These are phyloP conservation scores for Andrena praecox DNA, from an alignment of 2,888 invertebrate genomes.

Conservation along the genomic window DNA sequence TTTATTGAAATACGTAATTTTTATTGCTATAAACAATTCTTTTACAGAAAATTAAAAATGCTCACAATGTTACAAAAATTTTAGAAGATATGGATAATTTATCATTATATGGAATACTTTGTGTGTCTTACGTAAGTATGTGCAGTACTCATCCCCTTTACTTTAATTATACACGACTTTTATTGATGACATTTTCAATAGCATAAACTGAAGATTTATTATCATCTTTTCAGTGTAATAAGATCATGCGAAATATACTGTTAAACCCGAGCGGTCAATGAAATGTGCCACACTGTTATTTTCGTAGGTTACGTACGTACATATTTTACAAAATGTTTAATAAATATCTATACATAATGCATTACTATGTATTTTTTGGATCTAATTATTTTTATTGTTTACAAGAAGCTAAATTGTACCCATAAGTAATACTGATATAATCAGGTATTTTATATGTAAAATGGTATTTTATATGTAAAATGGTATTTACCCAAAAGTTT, in stretches of 20 bases:
- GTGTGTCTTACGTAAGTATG: slow-evolving; percentile 71
- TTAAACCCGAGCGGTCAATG: not conserved
- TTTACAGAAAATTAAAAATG: slow-evolving; percentile 66
- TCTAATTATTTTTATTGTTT: not conserved
- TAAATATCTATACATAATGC: slow-evolving; percentile 1
- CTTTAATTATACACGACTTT: slow-evolving; percentile 3
- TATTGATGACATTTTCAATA: no score
- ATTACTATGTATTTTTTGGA: not conserved
- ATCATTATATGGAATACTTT: slow-evolving; percentile 72
- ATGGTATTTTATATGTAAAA: slow-evolving; percentile 1
- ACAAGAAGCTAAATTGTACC: not conserved
- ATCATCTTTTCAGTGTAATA: slow-evolving; percentile 66
- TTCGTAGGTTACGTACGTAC: not conserved
- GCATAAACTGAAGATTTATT: slow-evolving; percentile 15
- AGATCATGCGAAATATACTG: slow-evolving; percentile 54
- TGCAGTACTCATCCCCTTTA: not conserved
- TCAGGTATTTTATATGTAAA: slow-evolving; percentile 3
- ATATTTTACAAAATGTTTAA: slow-evolving; percentile 12
- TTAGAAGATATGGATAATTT: slow-evolving; percentile 67
- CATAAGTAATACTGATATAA: not conserved
- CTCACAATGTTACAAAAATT: slow-evolving; percentile 53
- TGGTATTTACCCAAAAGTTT: not conserved
- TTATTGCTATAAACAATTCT: slow-evolving; percentile 30
- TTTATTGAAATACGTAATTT: not conserved
- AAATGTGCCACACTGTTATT: slow-evolving; percentile 1